Evolutionary conservation across 2,888 invertebrate genomes (phyloP), one percentile per base, ranked within the genome.

Genomic region (Dryobota labecula): DNA sequence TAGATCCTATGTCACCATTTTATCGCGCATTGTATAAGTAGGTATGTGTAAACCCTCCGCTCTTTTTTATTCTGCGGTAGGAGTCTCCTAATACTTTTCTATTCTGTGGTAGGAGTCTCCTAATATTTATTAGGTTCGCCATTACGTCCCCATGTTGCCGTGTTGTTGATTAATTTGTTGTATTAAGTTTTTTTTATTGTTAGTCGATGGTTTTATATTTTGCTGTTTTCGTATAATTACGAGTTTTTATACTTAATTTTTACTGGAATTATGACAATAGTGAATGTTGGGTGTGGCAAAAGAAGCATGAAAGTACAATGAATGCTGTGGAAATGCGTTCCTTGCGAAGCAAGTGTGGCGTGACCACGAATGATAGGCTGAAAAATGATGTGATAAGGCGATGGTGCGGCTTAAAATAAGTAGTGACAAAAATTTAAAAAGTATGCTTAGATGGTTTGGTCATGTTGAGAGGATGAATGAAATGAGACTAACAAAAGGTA

Each of bases 131-230:
- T 77, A 68, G 63, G 70, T 45, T 72, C 76, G 51, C 20, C 43
- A 60, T 70, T 66, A 71, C 20, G 30, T 58, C 53, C 43, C 18
- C 36, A 57, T 70, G 74, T 68, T 80, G 49, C 49, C 58, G 45
- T 45, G 57, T 82, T 83, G 82, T 78, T 75, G 53, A 27, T 70
- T 60, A 11, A 54, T 78, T 76, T 82, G 82, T 84, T 84, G 68
- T 74, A 74, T 82, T 84, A 80, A 81, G 82, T 87, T 83, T 86
- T 79, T 33, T 73, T 54, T 75, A 75, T 73, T 79, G 71, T 67
- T 78, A 70, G 13, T 38, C 38, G n/a, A 63, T 73, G 56, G 62
- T 77, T 76, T 78, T 53, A 69, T 73, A 73, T 51, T 83, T 70
- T 68, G 47, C 68, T 68, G 51, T 70, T 68, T 70, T 60, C 18